A percentile compares a stretch with the other conserved stretches of the same genome.
Evolutionary conservation across 2,113 vertebrate species (phyloP).

Genomic region (Psammodynastes pulverulentus): DNA sequence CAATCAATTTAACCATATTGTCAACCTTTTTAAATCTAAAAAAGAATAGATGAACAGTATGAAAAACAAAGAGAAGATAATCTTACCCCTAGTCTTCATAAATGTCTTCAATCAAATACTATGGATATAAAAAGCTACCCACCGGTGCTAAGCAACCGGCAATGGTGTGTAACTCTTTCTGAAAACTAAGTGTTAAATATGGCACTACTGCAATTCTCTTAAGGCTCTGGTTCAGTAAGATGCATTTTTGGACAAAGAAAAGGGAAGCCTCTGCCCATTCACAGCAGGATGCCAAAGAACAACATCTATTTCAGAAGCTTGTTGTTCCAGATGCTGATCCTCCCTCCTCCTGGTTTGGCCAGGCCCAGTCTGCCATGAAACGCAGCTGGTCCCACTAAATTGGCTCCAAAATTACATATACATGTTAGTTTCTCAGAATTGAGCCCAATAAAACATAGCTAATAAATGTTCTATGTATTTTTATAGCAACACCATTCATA

Average conservation of each 20-base stretch:
- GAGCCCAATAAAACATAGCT: neutral
- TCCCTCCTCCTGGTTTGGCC: neutral
- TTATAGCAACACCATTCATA: conserved; percentile 45
- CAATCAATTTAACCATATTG: neutral
- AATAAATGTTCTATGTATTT: conserved; percentile 20
- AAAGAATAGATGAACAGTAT: neutral
- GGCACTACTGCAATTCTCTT: neutral
- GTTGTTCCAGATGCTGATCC: neutral
- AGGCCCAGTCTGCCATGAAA: neutral
- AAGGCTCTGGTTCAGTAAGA: neutral
- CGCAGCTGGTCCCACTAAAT: conserved; percentile 1
- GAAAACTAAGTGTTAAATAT: neutral
- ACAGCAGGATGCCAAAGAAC: conserved; percentile 2
- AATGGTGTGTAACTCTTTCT: neutral
- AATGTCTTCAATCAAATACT: neutral
- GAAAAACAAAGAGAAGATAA: neutral
- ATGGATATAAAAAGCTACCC: neutral
- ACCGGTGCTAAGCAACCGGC: neutral
- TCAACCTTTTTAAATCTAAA: neutral
- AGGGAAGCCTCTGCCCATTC: neutral
- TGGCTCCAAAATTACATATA: neutral
- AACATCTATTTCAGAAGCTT: neutral
- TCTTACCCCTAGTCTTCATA: neutral
- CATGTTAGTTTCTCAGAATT: neutral
- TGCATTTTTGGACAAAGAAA: neutral